Conservation (phyloP, 1,140 invertebrate species). For the Drosophila parabipectinata region DNA sequence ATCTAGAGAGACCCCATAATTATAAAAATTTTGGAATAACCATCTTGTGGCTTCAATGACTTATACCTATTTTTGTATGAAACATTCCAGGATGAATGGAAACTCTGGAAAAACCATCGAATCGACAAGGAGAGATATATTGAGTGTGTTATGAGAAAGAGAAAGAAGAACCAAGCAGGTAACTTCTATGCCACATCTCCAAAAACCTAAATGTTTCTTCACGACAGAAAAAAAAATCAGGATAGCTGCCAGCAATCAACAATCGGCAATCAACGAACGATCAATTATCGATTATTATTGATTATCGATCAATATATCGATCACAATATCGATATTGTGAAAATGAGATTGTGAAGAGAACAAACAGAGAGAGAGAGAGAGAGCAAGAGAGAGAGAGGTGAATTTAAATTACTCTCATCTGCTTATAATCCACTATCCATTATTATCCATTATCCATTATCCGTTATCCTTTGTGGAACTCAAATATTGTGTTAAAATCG, state of each 20-base stretch:
- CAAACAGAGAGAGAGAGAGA: slow-evolving; percentile 4
- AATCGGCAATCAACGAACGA: slow-evolving; percentile 31
- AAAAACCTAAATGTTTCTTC: slow-evolving; percentile 74
- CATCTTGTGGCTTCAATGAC: neutral
- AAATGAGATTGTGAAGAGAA: slow-evolving; percentile 20
- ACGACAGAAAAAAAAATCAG: slow-evolving; percentile 57
- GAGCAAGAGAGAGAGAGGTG: slow-evolving; percentile 52
- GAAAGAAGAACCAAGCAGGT: slow-evolving; percentile 64
- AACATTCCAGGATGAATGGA: slow-evolving; percentile 4
- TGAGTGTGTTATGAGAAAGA: neutral
- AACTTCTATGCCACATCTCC: slow-evolving; percentile 71
- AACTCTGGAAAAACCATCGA: neutral
- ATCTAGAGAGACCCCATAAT: slow-evolving; percentile 1
- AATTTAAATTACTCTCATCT: slow-evolving; percentile 69
- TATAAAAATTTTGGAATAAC: neutral
- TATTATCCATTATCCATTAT: neutral
- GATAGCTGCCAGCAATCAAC: slow-evolving; percentile 3
- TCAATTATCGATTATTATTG: slow-evolving; percentile 15
- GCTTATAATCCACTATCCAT: slow-evolving; percentile 21
- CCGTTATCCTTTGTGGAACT: neutral
- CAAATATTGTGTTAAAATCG: neutral
- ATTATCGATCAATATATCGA: neutral
- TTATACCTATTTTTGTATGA: neutral
- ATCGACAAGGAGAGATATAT: slow-evolving; percentile 6
- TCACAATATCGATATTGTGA: neutral